Evolutionary conservation across 1,140 invertebrate species (phyloP).

Genomic region (Tetranychus cinnabarinus): DNA sequence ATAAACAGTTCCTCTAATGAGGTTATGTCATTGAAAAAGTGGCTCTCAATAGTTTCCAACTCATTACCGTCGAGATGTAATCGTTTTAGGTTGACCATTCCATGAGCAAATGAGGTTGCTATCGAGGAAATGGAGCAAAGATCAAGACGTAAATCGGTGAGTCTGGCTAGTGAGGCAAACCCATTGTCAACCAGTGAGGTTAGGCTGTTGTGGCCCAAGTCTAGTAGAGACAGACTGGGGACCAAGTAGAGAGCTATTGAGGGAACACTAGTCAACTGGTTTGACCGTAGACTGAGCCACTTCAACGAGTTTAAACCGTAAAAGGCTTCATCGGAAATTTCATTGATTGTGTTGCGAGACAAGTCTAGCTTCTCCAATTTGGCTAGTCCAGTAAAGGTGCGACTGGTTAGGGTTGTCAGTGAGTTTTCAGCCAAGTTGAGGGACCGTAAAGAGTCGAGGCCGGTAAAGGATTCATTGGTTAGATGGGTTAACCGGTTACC

Average conservation of each 20-base stretch:
- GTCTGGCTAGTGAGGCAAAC: slow-evolving; percentile 34
- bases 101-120: slow-evolving; percentile 42
- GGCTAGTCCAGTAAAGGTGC: slow-evolving; percentile 43
- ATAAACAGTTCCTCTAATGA: slow-evolving; percentile 14
- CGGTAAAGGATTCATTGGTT: slow-evolving; percentile 44
- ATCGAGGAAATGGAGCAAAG: slow-evolving; percentile 51
- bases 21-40: slow-evolving; percentile 36
- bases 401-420: slow-evolving; percentile 44
- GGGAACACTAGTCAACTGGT: slow-evolving; percentile 36
- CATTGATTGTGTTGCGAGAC: slow-evolving; percentile 56
- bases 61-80: slow-evolving; percentile 54
- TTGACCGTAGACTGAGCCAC: slow-evolving; percentile 58
- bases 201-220: slow-evolving; percentile 57
- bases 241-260: slow-evolving; percentile 40
- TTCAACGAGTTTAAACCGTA: slow-evolving; percentile 43
- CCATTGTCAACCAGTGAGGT: slow-evolving; percentile 27
- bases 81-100: slow-evolving; percentile 40
- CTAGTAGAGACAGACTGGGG: slow-evolving; percentile 27
- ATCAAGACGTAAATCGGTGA: slow-evolving; percentile 45
- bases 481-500: slow-evolving; percentile 18
- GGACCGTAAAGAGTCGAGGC: slow-evolving; percentile 38
- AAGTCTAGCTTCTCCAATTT: slow-evolving; percentile 62
- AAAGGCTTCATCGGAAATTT: slow-evolving; percentile 50
- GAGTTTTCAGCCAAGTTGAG: slow-evolving; percentile 53
- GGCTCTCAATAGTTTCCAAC: slow-evolving; percentile 42